phyloP scores from a whole-genome alignment of 37 sponge, comb jelly and placozoan species.

The Hormiphora californensis region DNA sequence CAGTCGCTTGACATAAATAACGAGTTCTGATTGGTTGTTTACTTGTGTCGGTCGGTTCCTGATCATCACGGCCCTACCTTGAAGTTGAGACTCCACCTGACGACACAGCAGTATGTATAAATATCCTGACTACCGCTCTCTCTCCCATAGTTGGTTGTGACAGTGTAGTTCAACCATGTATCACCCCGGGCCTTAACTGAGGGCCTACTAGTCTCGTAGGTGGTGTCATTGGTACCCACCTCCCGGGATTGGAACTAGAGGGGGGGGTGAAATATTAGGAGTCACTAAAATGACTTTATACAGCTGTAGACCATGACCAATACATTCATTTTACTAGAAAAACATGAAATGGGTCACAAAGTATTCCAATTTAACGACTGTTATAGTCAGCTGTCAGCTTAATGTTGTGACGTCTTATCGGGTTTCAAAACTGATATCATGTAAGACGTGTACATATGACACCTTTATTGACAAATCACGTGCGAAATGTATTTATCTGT shows the following conservation, averaged over 20 bases:
- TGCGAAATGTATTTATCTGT: no score
- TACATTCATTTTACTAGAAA: no score
- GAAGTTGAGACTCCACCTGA: constrained; percentile 19
- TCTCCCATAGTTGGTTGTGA: neutral
- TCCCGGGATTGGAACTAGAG: constrained; percentile 13
- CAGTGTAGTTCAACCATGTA: constrained; percentile 4
- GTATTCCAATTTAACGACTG: no score
- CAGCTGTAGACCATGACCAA: no score
- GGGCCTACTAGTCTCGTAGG: neutral
- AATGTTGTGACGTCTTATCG: no score
- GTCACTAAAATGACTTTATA: no score
- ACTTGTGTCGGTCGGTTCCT: neutral
- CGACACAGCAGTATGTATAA: constrained; percentile 42
- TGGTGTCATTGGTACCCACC: constrained; percentile 16
- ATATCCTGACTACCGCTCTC: constrained; percentile 24
- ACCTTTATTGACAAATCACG: no score
- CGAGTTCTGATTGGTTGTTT: neutral
- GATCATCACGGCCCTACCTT: constrained; percentile 9
- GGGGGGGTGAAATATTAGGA: no score
- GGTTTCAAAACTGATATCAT: no score
- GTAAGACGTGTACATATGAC: no score
- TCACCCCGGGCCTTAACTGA: neutral
- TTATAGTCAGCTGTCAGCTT: no score
- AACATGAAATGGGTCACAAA: no score
- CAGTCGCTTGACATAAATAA: neutral